phyloP scores from a whole-genome alignment of 2,888 invertebrate species.

The Phalera bucephala region DNA sequence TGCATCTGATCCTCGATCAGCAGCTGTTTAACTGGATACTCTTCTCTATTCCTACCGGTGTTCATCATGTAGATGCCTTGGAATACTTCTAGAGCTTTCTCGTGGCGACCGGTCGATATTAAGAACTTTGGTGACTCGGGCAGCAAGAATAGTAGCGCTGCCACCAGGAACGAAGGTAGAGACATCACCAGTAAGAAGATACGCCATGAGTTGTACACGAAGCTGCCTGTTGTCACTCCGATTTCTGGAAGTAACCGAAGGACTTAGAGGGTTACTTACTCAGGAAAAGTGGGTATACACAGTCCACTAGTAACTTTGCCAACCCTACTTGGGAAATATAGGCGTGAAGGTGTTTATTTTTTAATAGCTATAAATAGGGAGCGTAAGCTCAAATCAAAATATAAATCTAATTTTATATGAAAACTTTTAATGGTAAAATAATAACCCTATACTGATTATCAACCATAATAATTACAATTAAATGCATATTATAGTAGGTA shows the following conservation, averaged over 20 bases:
- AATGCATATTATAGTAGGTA: too few relatives aligned
- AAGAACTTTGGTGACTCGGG: conserved; percentile 97
- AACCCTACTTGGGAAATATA: too few relatives aligned
- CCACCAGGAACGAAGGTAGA: conserved; percentile 93
- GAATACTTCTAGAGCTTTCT: conserved; percentile 92
- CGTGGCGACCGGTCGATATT: conserved; percentile 89
- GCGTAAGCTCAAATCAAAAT: too few relatives aligned
- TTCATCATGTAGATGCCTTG: conserved; percentile 91
- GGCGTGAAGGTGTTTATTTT: too few relatives aligned
- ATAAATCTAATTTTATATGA: too few relatives aligned
- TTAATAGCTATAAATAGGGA: too few relatives aligned
- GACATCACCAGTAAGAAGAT: conserved; percentile 95
- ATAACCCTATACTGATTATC: too few relatives aligned
- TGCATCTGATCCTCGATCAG: conserved; percentile 82
- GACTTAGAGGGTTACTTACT: too few relatives aligned
- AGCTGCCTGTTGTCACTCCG: conserved; percentile 85
- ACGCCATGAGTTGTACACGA: conserved; percentile 95
- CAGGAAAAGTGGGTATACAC: too few relatives aligned
- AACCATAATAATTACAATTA: too few relatives aligned
- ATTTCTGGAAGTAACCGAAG: conserved; percentile 82
- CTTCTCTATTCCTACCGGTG: conserved; percentile 88
- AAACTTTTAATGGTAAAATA: too few relatives aligned
- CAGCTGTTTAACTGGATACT: conserved; percentile 90
- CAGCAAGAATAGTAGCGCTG: conserved; percentile 89
- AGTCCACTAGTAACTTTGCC: too few relatives aligned